Base-by-base conservation (phyloP, 2,113 vertebrate species). In the Mellivora capensis region DNA sequence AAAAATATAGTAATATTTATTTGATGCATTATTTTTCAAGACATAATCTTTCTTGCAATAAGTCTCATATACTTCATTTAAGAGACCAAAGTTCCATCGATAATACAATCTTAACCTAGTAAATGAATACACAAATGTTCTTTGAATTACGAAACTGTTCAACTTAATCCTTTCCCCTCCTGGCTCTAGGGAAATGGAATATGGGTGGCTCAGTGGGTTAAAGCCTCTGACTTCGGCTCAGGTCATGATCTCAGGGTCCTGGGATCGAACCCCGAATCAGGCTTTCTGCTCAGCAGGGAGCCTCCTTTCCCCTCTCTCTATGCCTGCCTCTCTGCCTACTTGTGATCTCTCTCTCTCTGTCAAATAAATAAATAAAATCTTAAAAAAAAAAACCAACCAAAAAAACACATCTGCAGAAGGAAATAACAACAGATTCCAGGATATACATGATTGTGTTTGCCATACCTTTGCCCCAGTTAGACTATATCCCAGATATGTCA, bases 121-220 rank as follows among this genome's bases (percentile, higher is more conserved):
- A 37, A 87, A 81, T 88, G 15, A 81, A 76, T 12, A 71, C 11
- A 39, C 0, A 79, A 37, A 5, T 47, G 8, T 59, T 39, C 31
- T 77, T 57, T 94, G 17, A 95, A 59, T 81, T 17, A 61, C 7
- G 72, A 20, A 86, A 34, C 6, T 25, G 0, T 82, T 92, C 7
- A 34, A 0, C 37, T 72, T 72, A 83, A 21, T 6, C 0, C 1
- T 85, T 42, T 27, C 6, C 13, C 29, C 25, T 3, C 1, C 3
- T 12, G 71, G 31, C 2, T 77, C 3, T 11, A 42, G 1, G 3
- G 20, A 59, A 6, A 42, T 6, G 5, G 42, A n/a, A 0, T 80
- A 52, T 67, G 61, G 49, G 49, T 52, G 49, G 49, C 15, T 52
- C 15, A 52, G 49, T 52, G 49, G 49, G 49, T 52, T 52, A 52